Conservation (phyloP, 2,888 invertebrate species). For the Drosophila neonasuta region DNA sequence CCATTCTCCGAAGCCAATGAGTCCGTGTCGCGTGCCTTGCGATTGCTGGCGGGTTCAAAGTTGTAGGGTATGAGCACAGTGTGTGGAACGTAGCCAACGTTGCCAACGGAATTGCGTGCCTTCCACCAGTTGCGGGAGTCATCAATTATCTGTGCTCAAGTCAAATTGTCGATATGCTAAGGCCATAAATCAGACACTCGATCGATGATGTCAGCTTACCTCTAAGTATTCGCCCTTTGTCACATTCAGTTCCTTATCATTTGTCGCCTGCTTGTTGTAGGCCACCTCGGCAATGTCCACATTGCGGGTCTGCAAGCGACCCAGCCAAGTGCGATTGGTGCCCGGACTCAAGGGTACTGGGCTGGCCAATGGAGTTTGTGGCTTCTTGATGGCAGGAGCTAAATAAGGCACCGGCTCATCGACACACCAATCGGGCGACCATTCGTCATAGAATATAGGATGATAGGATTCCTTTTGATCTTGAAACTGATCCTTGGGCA, state of each 20-base stretch:
- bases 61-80: slow-evolving; percentile 91
- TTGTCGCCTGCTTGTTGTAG: slow-evolving; percentile 97
- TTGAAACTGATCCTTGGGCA: slow-evolving; percentile 97
- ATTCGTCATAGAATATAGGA: slow-evolving; percentile 98
- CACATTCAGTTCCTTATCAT: slow-evolving; percentile 97
- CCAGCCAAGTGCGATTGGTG: slow-evolving; percentile 85
- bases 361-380: slow-evolving; percentile 29
- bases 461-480: slow-evolving; percentile 94
- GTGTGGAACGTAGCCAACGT: slow-evolving; percentile 97
- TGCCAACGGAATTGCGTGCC: slow-evolving; percentile 92
- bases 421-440: slow-evolving; percentile 94
- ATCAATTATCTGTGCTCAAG: slow-evolving; percentile 89
- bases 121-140: slow-evolving; percentile 99
- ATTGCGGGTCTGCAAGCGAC: slow-evolving; percentile 86
- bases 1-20: slow-evolving; percentile 71
- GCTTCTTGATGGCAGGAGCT: slow-evolving; percentile 76
- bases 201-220: slow-evolving; percentile 83
- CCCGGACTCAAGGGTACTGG: slow-evolving; percentile 48
- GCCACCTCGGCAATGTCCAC: slow-evolving; percentile 93
- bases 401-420: slow-evolving; percentile 87
- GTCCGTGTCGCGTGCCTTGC: slow-evolving; percentile 70
- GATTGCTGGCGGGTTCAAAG: slow-evolving; percentile 67
- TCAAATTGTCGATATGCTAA: neutral
- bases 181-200: neutral
- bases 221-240: slow-evolving; percentile 97